phyloP scores from a whole-genome alignment of 2,113 vertebrate species.

The Pithys albifrons region DNA sequence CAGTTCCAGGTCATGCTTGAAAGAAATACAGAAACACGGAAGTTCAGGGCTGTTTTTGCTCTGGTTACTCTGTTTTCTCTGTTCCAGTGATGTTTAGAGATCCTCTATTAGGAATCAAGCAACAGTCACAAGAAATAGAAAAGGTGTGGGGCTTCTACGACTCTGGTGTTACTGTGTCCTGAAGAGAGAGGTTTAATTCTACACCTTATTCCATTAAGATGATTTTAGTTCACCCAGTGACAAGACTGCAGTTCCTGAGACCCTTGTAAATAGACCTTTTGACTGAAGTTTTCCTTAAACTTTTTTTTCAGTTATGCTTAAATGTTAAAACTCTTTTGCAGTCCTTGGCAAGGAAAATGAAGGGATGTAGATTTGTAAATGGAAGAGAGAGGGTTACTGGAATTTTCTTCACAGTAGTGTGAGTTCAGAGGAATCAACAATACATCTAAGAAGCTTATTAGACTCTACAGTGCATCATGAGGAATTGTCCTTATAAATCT shows the following conservation, averaged over 20 bases:
- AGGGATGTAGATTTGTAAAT: not conserved
- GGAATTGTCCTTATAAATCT: not conserved
- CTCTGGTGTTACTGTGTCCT: not conserved
- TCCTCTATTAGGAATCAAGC: not conserved
- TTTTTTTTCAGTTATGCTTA: not conserved
- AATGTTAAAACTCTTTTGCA: not conserved
- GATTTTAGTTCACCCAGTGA: not conserved
- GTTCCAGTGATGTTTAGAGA: not conserved
- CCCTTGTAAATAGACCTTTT: not conserved
- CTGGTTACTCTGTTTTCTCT: not conserved
- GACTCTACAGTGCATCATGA: not conserved
- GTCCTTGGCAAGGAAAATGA: not conserved
- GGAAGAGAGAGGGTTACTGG: not conserved
- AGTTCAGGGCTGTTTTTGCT: not conserved
- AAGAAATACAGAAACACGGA: not conserved
- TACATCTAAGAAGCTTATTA: not conserved
- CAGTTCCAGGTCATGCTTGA: not conserved
- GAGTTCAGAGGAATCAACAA: not conserved
- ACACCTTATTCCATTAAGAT: not conserved
- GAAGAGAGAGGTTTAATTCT: not conserved
- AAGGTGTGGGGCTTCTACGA: not conserved
- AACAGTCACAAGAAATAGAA: not conserved
- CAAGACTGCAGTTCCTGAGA: not conserved
- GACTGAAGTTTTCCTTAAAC: not conserved
- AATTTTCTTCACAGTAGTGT: not conserved